Evolutionary conservation across 2,797 vertebrate species (phyloP).

Genomic region (Clangula hyemalis): DNA sequence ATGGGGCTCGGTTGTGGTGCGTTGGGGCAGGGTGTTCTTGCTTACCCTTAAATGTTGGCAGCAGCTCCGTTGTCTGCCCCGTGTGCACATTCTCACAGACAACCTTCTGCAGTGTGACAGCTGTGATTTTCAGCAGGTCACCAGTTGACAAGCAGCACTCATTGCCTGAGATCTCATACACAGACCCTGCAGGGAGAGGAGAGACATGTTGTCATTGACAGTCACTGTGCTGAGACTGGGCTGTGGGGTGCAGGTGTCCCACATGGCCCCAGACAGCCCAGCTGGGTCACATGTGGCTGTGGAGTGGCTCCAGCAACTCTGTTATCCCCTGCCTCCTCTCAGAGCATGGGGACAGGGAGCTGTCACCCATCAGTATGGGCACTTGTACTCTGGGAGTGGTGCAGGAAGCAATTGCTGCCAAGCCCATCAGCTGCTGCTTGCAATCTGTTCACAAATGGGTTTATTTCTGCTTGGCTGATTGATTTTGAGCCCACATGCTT

Average conservation of each 20-base stretch:
- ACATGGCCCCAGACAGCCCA: neutral
- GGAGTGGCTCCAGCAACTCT: neutral
- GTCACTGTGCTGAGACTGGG: neutral
- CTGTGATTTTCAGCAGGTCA: slow-evolving; percentile 87
- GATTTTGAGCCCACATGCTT: neutral
- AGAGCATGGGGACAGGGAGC: no score
- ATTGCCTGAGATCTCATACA: slow-evolving; percentile 89
- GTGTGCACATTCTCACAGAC: slow-evolving; percentile 77
- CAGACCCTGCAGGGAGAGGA: slow-evolving; percentile 79
- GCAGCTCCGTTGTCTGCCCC: slow-evolving; percentile 79
- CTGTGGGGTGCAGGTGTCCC: neutral
- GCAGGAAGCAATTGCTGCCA: no score
- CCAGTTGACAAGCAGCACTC: slow-evolving; percentile 93
- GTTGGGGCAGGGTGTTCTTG: neutral
- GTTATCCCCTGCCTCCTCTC: neutral
- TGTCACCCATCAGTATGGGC: no score
- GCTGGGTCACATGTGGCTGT: neutral
- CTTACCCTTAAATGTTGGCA: slow-evolving; percentile 72
- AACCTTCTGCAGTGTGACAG: slow-evolving; percentile 77
- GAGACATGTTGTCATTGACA: neutral
- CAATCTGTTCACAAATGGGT: neutral
- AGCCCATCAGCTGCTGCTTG: neutral
- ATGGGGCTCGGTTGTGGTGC: neutral
- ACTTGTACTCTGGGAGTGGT: neutral
- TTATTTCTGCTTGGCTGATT: neutral